Evolutionary conservation across 2,797 vertebrate species (phyloP), one percentile per base, ranked within the genome.

Genomic region (Sebastes matsubarae): DNA sequence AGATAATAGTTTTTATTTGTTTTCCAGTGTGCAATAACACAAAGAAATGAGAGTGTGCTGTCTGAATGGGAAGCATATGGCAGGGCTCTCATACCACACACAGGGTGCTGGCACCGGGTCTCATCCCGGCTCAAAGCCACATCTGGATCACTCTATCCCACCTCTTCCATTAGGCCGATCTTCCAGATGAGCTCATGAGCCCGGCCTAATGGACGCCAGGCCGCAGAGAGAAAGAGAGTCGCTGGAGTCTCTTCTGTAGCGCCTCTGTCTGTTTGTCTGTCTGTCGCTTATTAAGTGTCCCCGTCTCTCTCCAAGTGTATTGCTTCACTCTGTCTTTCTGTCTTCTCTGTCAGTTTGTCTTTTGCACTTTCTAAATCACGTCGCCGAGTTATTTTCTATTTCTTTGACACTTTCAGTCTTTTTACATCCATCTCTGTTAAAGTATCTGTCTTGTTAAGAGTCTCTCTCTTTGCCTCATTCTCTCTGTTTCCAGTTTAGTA

Each of bases 21-120:
- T 95, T 54, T 93, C 88, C 90, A 91, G 81, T 83, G 86, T 89
- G 89, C 84, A 92, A 93, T 82, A 94, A 93, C 86, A 93, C 77
- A 90, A 85, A 92, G 82, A 93, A 83, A 89, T 80, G 46, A 89
- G 20, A 91, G 85, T 88, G 87, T 88, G 91, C 61, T 67, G 84
- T 38, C 74, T 88, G 86, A 93, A 96, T 93, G 82, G 81, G 86
- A 95, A 95, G 91, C 95, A 96, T 93, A 96, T 95, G 94, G 85
- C 84, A 71, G 59, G 68, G 79, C 71, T 87, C 46, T 80, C 20
- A 61, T 93, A 94, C 94, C 95, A 94, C 95, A 96, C 94, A 95
- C 94, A 88, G 90, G 88, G 91, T 18, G 86, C 93, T 93, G 94
- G 93, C 93, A 94, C 82, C 5, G 68, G 76, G 79, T 85, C 89